Evolutionary conservation across 2,113 vertebrate species (phyloP).

Genomic region (Canis aureus): DNA sequence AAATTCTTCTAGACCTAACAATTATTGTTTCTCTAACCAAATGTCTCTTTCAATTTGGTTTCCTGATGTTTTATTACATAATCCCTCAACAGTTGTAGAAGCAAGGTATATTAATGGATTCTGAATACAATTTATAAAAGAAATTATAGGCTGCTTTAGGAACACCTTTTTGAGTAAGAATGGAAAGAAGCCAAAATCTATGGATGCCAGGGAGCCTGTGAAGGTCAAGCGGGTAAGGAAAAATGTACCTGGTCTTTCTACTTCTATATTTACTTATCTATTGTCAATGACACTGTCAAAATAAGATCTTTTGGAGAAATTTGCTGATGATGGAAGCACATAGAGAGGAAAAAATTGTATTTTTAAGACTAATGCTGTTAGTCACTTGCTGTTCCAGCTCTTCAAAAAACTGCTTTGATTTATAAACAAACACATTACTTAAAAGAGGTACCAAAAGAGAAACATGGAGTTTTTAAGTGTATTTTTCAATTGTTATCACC

Average conservation of each 20-base stretch:
- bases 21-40: background rate
- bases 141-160: background rate
- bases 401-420: background rate
- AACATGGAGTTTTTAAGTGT: background rate
- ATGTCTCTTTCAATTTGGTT: background rate
- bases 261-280: background rate
- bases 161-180: background rate
- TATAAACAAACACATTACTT: conserved; percentile 20
- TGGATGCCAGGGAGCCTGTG: background rate
- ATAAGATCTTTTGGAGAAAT: background rate
- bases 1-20: background rate
- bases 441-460: background rate
- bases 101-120: background rate
- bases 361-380: background rate
- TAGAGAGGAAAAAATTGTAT: background rate
- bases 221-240: background rate
- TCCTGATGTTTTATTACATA: background rate
- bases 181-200: background rate
- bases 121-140: background rate
- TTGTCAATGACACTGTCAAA: background rate
- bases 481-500: background rate
- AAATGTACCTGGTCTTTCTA: background rate
- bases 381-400: background rate
- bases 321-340: background rate
- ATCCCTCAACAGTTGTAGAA: background rate